These are phyloP conservation scores for Melinaea marsaeus DNA, from an alignment of 2,888 invertebrate species.

Conservation along the genomic window DNA sequence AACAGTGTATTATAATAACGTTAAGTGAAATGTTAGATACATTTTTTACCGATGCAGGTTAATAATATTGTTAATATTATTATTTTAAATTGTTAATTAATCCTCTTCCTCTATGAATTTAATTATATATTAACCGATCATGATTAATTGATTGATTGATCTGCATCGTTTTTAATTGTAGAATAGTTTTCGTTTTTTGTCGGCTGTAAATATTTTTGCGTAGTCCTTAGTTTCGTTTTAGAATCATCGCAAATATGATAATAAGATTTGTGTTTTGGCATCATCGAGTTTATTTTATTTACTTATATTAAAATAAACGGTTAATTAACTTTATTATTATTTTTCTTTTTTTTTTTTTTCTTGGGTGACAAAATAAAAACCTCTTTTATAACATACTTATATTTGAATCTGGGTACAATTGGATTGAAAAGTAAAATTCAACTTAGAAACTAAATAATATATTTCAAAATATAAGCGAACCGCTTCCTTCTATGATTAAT, in stretches of 20 bases:
- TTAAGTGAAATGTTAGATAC: conserved; percentile 50
- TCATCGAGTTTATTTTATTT: conserved; percentile 76
- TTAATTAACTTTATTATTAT: conserved; percentile 48
- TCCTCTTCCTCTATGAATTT: conserved; percentile 41
- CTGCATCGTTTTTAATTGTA: conserved; percentile 62
- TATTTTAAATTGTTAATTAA: conserved; percentile 52
- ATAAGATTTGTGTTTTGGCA: conserved; percentile 72
- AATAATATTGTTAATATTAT: conserved; percentile 64
- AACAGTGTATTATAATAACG: conserved; percentile 46
- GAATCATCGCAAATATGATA: conserved; percentile 66
- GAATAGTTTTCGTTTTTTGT: conserved; percentile 58
- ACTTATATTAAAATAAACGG: conserved; percentile 77
- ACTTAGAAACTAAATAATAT: conserved; percentile 29
- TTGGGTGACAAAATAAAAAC: conserved; percentile 33
- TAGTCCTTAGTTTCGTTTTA: conserved; percentile 60
- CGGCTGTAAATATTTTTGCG: conserved; percentile 72
- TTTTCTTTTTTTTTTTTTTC: conserved; percentile 30
- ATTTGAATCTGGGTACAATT: conserved; percentile 34
- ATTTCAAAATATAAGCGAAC: conserved; percentile 4
- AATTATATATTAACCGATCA: conserved; percentile 43
- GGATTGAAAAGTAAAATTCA: conserved; percentile 53
- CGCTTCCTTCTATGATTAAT: conserved; percentile 6
- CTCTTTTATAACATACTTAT: conserved; percentile 33
- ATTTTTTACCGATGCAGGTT: conserved; percentile 64
- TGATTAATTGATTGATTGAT: conserved; percentile 54